These are phyloP conservation scores for Lycaena phlaeas DNA, from an alignment of 2,888 invertebrate species.

Conservation along the genomic window DNA sequence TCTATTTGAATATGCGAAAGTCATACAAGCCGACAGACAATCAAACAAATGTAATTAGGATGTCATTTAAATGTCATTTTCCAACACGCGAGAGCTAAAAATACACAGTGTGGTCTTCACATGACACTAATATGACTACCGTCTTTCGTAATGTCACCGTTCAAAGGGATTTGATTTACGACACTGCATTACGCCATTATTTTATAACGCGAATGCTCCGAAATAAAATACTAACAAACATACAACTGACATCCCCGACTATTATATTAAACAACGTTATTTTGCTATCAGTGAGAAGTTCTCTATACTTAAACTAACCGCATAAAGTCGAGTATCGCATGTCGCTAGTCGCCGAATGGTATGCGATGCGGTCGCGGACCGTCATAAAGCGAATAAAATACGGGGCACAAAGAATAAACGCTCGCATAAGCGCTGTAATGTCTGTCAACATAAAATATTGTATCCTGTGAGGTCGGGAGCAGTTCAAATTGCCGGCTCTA, in stretches of 20 bases:
- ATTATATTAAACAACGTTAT: conserved; percentile 46
- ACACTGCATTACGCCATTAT: conserved; percentile 69
- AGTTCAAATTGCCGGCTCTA: conserved; percentile 62
- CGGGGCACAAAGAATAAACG: conserved; percentile 72
- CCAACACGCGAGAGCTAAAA: too few relatives aligned
- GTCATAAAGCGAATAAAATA: conserved; percentile 74
- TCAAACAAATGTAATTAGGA: too few relatives aligned
- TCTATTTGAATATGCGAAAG: too few relatives aligned
- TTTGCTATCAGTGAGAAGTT: too few relatives aligned
- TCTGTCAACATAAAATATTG: conserved; percentile 73
- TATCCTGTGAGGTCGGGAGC: conserved; percentile 61
- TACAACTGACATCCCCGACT: conserved; percentile 69
- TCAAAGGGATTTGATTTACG: conserved; percentile 69
- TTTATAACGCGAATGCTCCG: conserved; percentile 69
- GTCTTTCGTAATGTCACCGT: conserved; percentile 61
- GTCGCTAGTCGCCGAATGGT: too few relatives aligned
- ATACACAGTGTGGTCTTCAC: neutral
- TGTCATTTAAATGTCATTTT: too few relatives aligned
- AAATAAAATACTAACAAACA: conserved; percentile 73
- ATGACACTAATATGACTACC: conserved; percentile 35
- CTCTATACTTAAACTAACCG: too few relatives aligned
- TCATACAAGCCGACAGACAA: too few relatives aligned
- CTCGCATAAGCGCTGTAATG: conserved; percentile 70
- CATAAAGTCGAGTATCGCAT: conserved; percentile 31
- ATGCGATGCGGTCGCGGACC: conserved; percentile 42